A percentile compares a stretch with the other conserved stretches of the same genome.
These are phyloP conservation scores for Percopsis omiscomaycus DNA, from an alignment of 2,797 vertebrate species.

Conservation along the genomic window DNA sequence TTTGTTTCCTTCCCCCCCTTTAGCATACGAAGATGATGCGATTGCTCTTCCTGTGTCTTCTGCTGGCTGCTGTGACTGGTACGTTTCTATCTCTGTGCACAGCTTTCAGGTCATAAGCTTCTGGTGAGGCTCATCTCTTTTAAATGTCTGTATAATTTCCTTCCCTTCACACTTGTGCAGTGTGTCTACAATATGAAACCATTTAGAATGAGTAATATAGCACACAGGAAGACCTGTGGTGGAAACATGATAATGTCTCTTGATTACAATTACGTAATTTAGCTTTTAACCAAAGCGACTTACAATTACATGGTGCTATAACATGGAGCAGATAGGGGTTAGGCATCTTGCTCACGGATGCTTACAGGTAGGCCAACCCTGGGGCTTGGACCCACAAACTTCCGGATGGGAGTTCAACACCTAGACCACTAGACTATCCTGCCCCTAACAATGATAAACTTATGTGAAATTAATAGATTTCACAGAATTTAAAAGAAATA, in stretches of 20 bases:
- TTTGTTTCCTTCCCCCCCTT: slow-evolving; percentile 31
- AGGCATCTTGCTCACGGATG: too few species aligned
- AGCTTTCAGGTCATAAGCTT: slow-evolving; percentile 64
- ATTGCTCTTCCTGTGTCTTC: slow-evolving; percentile 75
- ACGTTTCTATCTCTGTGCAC: slow-evolving; percentile 65
- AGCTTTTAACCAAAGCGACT: too few species aligned
- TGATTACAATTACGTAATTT: too few species aligned
- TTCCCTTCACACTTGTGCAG: slow-evolving; percentile 33
- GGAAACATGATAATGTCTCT: not conserved
- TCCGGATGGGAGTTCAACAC: too few species aligned
- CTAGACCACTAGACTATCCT: too few species aligned
- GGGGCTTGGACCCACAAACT: too few species aligned
- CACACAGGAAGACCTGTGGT: slow-evolving; percentile 6
- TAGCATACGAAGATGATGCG: slow-evolving; percentile 82
- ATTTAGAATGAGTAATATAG: slow-evolving; percentile 10
- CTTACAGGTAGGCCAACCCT: too few species aligned
- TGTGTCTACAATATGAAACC: slow-evolving; percentile 12
- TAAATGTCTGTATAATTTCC: slow-evolving; percentile 36
- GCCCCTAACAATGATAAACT: too few species aligned
- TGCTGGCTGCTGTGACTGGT: slow-evolving; percentile 72
- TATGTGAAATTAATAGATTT: too few species aligned
- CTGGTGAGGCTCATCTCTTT: slow-evolving; percentile 54
- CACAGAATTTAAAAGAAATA: not conserved
- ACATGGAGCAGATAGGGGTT: too few species aligned
- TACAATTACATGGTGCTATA: too few species aligned